Evolutionary conservation across 2,797 vertebrate genomes (phyloP), one percentile per base, ranked within the genome.

Genomic region (Leptoclinus maculatus): DNA sequence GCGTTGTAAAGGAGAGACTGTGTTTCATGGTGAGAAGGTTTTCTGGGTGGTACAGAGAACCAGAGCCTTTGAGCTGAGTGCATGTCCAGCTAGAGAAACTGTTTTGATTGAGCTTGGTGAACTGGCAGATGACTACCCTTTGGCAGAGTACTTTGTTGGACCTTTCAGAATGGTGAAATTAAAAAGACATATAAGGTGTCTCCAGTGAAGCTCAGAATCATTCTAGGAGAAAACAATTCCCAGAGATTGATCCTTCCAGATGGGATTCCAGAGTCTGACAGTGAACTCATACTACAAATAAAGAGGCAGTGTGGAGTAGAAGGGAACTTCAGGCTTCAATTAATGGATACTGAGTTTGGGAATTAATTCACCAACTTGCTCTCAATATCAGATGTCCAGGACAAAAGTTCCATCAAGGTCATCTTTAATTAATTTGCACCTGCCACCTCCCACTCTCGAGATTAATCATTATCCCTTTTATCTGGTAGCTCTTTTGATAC

Each of bases 51-150:
- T 78, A 78, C 14, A 82, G 36, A 3, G 70, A 78, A 32, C 65
- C 53, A 74, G 65, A 59, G 75, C 59, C 3, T 83, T 74, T 82
- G 59, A 82, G 45, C 53, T 76, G 2, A 76, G 5, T 17, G 10
- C 13, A 39, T 56, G 54, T 73, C 39, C 51, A 9, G 1, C 59
- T 32, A 34, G 5, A 56, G 58, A 73, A 34, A 82, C 39, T 1
- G 11, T 34, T 29, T 34, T 64, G 32, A 19, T 45, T 39, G 66
- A 58, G 41, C 34, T 65, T 70, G 0, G 3, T 64, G 51, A 79
- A 16, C 51, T 74, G 8, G 12, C 59, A 0, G 41, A 80, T 70
- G 6, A 71, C 66, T 60, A 75, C 3, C 6, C 51, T 34, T 2
- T 70, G 0, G 41, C 71, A 21, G 34, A 70, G 51, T 65, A 74